Evolutionary conservation across 1,140 invertebrate species (phyloP), one percentile per base, ranked within the genome.

Genomic region (Drosophila busckii): DNA sequence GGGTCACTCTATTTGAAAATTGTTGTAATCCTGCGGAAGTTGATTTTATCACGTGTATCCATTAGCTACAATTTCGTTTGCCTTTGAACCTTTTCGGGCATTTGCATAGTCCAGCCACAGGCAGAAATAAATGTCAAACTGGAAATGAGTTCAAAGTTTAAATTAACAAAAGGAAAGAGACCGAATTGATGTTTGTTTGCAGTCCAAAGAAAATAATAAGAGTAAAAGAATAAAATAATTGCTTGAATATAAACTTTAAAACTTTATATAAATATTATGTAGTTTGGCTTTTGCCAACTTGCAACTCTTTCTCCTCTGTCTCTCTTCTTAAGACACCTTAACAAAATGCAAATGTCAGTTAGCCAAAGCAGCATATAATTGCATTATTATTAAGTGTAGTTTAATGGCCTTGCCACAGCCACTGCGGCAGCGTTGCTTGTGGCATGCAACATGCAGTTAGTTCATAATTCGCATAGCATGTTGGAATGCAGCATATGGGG

Each of bases 371-470:
- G 38, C 34, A 41, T 42, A 46, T 68, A 71, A 78, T 68, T 69
- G 63, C 63, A 73, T 58, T 78, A 80, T 78, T 70, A 78, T 73
- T 78, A 80, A 59, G 45, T 58, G 78, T 78, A 66, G 65, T 76
- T 64, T 75, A 45, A 75, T 55, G 70, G 53, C 23, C 25, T 17
- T 45, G 48, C 48, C 40, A 20, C 32, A 52, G 26, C 20, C 15
- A 15, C 34, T 20, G 10, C 26, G 17, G 20, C n/a, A 26, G 37
- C n/a, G 32, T 34, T 9, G 17, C 29, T 59, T 22, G 73, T 73
- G 75, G 59, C 73, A 78, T 78, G 73, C 73, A 73, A 78, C 68
- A 73, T 73, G 73, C 73, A 78, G 73, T 78, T 78, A 78, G 68
- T 56, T 55, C 49, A 44, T 28, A 46, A 56, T 65, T 76, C 62